Percentiles rank a stretch among this genome's conserved stretches.
These are phyloP conservation scores for Melanotaenia parkinsoni DNA, from an alignment of 2,797 vertebrate genomes.

Conservation along the genomic window DNA sequence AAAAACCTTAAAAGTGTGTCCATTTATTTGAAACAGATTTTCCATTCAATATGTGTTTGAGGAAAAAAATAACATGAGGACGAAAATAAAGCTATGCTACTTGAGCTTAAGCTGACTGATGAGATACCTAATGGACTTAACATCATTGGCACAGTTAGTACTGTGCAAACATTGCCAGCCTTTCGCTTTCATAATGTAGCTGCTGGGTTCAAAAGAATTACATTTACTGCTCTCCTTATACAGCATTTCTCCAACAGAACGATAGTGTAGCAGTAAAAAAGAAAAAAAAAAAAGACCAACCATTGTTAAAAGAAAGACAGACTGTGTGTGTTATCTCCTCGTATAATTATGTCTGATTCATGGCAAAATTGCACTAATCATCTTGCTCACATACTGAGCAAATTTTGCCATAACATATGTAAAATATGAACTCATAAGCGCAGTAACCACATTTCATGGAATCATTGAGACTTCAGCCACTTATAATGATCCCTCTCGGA, in stretches of 20 bases:
- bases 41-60: neutral
- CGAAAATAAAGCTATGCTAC: constrained; percentile 38
- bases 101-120: constrained; percentile 48
- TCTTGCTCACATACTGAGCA: constrained; percentile 28
- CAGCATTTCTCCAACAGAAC: constrained; percentile 38
- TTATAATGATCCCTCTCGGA: constrained; percentile 8
- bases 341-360: constrained; percentile 38
- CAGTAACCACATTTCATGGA: constrained; percentile 19
- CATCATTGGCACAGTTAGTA: constrained; percentile 53
- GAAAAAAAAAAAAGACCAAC: neutral
- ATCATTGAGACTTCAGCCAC: constrained; percentile 21
- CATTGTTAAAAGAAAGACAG: constrained; percentile 37
- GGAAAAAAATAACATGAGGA: constrained; percentile 12
- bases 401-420: constrained; percentile 37
- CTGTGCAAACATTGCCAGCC: constrained; percentile 44
- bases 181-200: constrained; percentile 39
- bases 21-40: neutral
- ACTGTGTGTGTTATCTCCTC: constrained; percentile 39
- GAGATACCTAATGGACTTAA: constrained; percentile 60
- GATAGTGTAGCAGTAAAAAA: constrained; percentile 15
- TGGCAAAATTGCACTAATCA: constrained; percentile 46
- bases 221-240: constrained; percentile 34
- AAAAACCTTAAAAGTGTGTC: neutral
- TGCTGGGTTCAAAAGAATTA: constrained; percentile 53
- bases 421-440: constrained; percentile 15